Evolutionary conservation across 1,140 invertebrate genomes (phyloP).

Genomic region (Drusus annulatus): DNA sequence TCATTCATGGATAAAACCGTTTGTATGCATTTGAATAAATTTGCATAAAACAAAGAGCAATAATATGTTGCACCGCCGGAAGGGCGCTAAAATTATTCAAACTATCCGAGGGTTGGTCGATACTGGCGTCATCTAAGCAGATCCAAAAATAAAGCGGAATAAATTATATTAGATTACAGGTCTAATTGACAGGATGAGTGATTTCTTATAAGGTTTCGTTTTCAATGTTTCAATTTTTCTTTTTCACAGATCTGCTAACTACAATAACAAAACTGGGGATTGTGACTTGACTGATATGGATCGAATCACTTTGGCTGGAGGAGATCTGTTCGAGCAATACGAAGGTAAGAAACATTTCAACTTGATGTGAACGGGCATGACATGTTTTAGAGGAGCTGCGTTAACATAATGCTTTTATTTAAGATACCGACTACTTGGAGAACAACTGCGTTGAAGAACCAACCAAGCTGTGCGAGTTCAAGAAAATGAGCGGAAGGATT

Average conservation of each 20-base stretch:
- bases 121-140: too few relatives aligned
- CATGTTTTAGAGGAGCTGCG: too few relatives aligned
- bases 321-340: slow-evolving; percentile 79
- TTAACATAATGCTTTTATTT: background rate
- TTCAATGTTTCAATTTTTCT: slow-evolving; percentile 1
- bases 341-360: slow-evolving; percentile 71
- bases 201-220: too few relatives aligned
- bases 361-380: too few relatives aligned
- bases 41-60: background rate
- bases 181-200: too few relatives aligned
- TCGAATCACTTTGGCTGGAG: slow-evolving; percentile 86
- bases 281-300: slow-evolving; percentile 93
- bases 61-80: background rate
- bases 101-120: too few relatives aligned
- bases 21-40: background rate
- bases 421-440: slow-evolving; percentile 86
- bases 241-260: slow-evolving; percentile 88
- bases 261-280: slow-evolving; percentile 86
- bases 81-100: background rate
- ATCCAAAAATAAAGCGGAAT: too few relatives aligned
- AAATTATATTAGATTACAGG: too few relatives aligned
- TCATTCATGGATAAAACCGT: too few relatives aligned
- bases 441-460: slow-evolving; percentile 93
- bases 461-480: slow-evolving; percentile 93
- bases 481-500: slow-evolving; percentile 88